phyloP scores from a whole-genome alignment of 2,797 vertebrate species.

The Vipera ursinii region DNA sequence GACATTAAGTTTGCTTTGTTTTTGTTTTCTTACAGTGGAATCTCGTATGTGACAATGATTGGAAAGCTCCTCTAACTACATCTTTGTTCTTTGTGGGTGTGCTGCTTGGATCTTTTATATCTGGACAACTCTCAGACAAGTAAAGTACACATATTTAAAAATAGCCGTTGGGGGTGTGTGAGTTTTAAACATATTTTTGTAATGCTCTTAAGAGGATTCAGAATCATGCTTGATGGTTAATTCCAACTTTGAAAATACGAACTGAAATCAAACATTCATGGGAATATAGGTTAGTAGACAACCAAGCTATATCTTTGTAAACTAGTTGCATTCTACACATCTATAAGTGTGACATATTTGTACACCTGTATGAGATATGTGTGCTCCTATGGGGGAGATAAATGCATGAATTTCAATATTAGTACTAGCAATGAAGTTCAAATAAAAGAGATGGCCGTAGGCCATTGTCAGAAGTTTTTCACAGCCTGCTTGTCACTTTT shows the following conservation, averaged over 20 bases:
- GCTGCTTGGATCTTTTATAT: slow-evolving; percentile 84
- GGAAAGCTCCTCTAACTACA: slow-evolving; percentile 86
- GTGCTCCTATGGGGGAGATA: not conserved
- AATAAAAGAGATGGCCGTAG: not conserved
- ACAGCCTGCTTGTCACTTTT: not conserved
- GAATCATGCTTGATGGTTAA: not conserved
- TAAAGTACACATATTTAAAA: slow-evolving; percentile 42
- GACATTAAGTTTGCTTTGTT: slow-evolving; percentile 6
- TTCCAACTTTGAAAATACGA: not conserved
- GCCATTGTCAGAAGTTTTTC: not conserved
- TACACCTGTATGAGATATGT: not conserved
- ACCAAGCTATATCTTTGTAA: not conserved
- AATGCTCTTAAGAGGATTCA: not conserved
- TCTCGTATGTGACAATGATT: slow-evolving; percentile 86
- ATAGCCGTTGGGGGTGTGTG: accelerated
- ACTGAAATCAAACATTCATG: not conserved
- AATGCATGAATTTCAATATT: not conserved
- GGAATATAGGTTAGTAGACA: not conserved
- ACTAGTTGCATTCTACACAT: not conserved
- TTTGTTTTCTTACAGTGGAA: slow-evolving; percentile 81
- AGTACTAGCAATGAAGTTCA: not conserved
- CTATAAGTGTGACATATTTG: not conserved
- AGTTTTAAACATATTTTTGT: not conserved
- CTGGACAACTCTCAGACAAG: slow-evolving; percentile 93
- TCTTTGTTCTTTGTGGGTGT: slow-evolving; percentile 87